A percentile compares a stretch with the other conserved stretches of the same genome.
Conservation (phyloP, 2,113 vertebrate species). For the Carassius gibelio region DNA sequence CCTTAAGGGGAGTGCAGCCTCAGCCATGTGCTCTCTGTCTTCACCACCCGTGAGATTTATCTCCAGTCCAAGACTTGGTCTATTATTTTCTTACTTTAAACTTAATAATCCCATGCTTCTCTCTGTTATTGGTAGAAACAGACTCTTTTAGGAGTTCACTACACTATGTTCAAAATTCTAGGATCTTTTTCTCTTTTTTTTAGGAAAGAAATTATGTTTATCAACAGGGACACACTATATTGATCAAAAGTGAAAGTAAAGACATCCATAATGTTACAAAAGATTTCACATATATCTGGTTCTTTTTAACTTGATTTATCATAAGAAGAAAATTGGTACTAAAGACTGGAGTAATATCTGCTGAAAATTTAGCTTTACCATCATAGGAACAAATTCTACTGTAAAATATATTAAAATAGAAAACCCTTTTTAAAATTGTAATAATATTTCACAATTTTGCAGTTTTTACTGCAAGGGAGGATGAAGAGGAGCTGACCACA, state of each 20-base stretch:
- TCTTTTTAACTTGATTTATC: no score
- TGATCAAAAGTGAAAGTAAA: not conserved
- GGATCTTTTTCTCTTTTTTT: no score
- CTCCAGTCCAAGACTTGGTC: not conserved
- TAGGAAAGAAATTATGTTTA: not conserved
- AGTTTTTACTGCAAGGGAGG: conserved; percentile 51
- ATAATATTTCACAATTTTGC: no score
- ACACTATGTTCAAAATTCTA: not conserved
- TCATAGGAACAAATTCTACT: no score
- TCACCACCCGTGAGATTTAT: conserved; percentile 45
- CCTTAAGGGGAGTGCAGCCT: conserved; percentile 10
- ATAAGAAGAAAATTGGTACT: no score
- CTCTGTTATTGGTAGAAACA: not conserved
- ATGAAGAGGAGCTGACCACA: conserved; percentile 58
- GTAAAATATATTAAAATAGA: no score
- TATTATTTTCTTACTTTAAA: conserved; percentile 1
- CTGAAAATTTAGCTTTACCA: no score
- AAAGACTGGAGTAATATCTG: no score
- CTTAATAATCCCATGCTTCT: not conserved
- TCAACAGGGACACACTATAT: not conserved
- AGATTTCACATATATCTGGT: not conserved
- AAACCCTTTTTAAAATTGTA: no score
- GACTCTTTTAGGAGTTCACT: not conserved
- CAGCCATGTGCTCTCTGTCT: conserved; percentile 39
- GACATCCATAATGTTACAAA: not conserved